Evolutionary conservation across 2,888 invertebrate genomes (phyloP).

Genomic region (Pterobdella sp.): DNA sequence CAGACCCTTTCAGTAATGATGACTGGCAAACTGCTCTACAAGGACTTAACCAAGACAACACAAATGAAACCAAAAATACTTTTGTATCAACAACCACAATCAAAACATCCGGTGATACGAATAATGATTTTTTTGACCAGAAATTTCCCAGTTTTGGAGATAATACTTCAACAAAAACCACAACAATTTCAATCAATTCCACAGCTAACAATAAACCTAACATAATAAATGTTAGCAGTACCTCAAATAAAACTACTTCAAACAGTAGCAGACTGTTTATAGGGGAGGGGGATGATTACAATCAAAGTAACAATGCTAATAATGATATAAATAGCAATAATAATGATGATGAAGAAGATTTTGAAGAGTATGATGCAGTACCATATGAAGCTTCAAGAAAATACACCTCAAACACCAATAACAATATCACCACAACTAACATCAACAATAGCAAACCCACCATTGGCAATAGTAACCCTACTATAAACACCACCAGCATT

Average conservation of each 20-base stretch:
- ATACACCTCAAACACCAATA: neutral
- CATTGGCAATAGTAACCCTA: neutral
- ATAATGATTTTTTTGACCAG: neutral
- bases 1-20: conserved; percentile 13
- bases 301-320: neutral
- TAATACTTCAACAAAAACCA: neutral
- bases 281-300: neutral
- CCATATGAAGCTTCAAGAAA: neutral
- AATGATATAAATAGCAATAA: neutral
- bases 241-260: neutral
- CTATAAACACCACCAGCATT: neutral
- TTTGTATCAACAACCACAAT: neutral
- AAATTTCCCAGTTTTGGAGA: neutral
- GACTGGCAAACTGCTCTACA: conserved; percentile 26
- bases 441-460: neutral
- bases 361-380: neutral
- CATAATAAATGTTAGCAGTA: neutral
- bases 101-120: neutral
- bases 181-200: neutral
- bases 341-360: conserved; percentile 4
- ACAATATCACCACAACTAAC: neutral
- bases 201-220: neutral
- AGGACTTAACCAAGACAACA: neutral
- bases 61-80: neutral
- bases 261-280: neutral